Evolutionary conservation across 1,140 invertebrate species (phyloP).

Genomic region (Heliothis virescens): DNA sequence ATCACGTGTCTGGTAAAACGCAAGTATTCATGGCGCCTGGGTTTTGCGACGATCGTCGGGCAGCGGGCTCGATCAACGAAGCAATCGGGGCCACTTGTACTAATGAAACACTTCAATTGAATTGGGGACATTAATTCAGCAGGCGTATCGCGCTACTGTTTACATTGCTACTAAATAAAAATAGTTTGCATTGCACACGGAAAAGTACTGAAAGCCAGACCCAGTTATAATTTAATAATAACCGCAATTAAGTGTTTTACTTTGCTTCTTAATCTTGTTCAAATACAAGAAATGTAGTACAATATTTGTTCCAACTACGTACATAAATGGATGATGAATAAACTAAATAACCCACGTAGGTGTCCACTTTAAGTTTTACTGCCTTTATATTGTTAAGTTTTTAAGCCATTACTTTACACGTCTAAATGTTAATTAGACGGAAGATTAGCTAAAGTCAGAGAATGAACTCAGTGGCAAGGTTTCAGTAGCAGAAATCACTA

Average conservation of each 20-base stretch:
- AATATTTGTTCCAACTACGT: conserved; percentile 18
- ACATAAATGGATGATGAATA: conserved; percentile 6
- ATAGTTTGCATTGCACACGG: conserved; percentile 55
- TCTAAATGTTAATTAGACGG: conserved; percentile 46
- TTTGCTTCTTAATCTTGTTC: conserved; percentile 22
- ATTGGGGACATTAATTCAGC: conserved; percentile 85
- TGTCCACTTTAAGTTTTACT: neutral
- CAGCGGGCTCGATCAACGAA: conserved; percentile 78
- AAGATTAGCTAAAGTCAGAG: conserved; percentile 52
- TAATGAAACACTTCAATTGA: conserved; percentile 86
- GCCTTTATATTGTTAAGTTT: neutral
- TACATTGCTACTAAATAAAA: conserved; percentile 71
- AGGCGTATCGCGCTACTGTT: conserved; percentile 71
- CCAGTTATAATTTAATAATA: neutral
- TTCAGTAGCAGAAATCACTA: conserved; percentile 39
- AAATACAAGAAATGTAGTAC: conserved; percentile 24
- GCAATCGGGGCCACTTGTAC: conserved; percentile 85
- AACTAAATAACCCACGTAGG: conserved; percentile 11
- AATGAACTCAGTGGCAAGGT: conserved; percentile 58
- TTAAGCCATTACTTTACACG: conserved; percentile 28
- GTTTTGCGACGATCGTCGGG: conserved; percentile 67
- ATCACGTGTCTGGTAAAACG: conserved; percentile 38
- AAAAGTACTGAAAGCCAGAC: conserved; percentile 51
- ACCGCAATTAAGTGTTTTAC: conserved; percentile 10
- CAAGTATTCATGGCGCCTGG: conserved; percentile 57